phyloP scores from a whole-genome alignment of 2,888 invertebrate genomes.

The Merodon equestris region DNA sequence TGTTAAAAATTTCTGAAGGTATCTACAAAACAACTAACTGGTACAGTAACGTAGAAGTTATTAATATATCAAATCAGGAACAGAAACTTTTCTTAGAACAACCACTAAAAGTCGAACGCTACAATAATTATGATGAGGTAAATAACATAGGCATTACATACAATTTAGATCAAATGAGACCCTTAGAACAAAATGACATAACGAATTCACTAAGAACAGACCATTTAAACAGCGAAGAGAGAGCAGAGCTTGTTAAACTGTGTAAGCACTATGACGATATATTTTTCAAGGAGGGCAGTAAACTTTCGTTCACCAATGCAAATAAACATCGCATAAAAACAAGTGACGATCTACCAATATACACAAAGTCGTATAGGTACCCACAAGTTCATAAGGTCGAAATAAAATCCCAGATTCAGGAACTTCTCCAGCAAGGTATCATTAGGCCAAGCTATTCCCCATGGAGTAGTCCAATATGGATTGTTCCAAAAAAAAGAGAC shows the following conservation, averaged over 20 bases:
- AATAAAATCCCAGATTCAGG: constrained; percentile 68
- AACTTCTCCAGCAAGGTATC: constrained; percentile 45
- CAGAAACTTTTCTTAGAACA: constrained; percentile 35
- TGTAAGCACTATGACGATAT: constrained; percentile 36
- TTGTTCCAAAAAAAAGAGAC: constrained; percentile 44
- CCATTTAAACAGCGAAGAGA: constrained; percentile 12
- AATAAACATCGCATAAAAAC: constrained; percentile 45
- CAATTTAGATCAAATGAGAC: background rate
- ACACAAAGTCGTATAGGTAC: constrained; percentile 66
- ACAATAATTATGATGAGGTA: background rate
- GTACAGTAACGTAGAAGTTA: constrained; percentile 35
- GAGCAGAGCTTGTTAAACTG: constrained; percentile 35
- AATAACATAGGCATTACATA: background rate
- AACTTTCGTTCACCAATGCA: constrained; percentile 47
- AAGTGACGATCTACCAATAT: constrained; percentile 45
- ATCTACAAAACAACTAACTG: constrained; percentile 26
- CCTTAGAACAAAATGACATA: background rate
- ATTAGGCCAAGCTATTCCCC: constrained; percentile 45
- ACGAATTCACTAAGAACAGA: constrained; percentile 11
- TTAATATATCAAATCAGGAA: constrained; percentile 20
- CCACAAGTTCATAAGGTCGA: constrained; percentile 69
- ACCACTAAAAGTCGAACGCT: constrained; percentile 24
- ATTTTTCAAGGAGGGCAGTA: constrained; percentile 23
- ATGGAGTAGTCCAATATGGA: constrained; percentile 40
- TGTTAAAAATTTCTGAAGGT: constrained; percentile 20